Percentiles rank a stretch among this genome's conserved stretches.
Conservation (phyloP, 2,113 vertebrate genomes). For the Pterocles orientalis region DNA sequence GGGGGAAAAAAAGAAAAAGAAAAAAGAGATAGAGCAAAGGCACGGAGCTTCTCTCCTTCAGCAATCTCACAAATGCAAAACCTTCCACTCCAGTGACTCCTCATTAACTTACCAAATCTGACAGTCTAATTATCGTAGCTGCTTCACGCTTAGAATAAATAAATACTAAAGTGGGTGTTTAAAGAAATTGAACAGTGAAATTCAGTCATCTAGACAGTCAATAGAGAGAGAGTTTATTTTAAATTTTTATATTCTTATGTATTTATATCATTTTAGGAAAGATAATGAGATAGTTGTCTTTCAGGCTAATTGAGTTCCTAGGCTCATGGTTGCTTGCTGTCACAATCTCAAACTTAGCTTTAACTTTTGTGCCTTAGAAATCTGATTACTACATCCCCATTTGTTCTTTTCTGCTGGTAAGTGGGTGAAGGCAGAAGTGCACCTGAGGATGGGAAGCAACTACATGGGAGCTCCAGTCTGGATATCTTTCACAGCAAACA, state of each 20-base stretch:
- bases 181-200: constrained; percentile 75
- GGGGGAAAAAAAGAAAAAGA: constrained; percentile 45
- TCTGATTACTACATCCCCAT: constrained; percentile 64
- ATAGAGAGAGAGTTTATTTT: constrained; percentile 80
- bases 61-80: constrained; percentile 73
- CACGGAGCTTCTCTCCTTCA: constrained; percentile 49
- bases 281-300: constrained; percentile 81
- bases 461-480: constrained; percentile 33
- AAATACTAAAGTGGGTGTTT: constrained; percentile 83
- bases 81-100: constrained; percentile 77
- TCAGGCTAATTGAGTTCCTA: constrained; percentile 78
- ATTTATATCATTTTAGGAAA: constrained; percentile 76
- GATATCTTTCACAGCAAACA: constrained; percentile 60
- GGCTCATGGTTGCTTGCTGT: constrained; percentile 69
- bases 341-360: constrained; percentile 74
- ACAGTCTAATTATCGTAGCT: constrained; percentile 84
- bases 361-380: constrained; percentile 77
- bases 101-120: constrained; percentile 83
- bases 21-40: constrained; percentile 58
- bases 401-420: constrained; percentile 66
- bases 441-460: constrained; percentile 56
- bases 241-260: constrained; percentile 77
- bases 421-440: constrained; percentile 44
- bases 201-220: constrained; percentile 79
- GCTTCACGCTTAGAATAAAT: constrained; percentile 82